These are phyloP conservation scores for Myrmophylax atrothorax DNA, from an alignment of 2,113 vertebrate species.

Conservation along the genomic window DNA sequence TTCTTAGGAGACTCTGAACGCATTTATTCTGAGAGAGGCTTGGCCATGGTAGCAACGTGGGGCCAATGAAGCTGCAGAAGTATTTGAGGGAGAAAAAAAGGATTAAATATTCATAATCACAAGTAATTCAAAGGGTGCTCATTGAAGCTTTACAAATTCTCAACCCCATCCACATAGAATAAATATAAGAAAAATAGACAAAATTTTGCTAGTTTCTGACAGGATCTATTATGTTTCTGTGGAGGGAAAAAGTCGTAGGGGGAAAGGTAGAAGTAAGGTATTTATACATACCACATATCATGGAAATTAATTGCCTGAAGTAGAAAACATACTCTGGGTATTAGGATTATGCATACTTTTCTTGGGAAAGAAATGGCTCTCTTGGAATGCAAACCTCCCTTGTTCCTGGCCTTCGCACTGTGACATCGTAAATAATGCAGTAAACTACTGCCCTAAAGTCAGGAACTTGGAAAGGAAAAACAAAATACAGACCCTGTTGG, in stretches of 20 bases:
- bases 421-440: neutral
- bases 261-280: neutral
- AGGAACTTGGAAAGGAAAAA: neutral
- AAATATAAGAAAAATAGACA: neutral
- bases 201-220: neutral
- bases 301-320: neutral
- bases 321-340: neutral
- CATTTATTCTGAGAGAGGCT: neutral
- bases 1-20: neutral
- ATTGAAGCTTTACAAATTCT: neutral
- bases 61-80: neutral
- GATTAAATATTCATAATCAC: neutral
- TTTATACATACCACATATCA: neutral
- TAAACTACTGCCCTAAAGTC: neutral
- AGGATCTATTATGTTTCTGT: neutral
- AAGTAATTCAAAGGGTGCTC: neutral
- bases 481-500: neutral
- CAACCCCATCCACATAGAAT: neutral
- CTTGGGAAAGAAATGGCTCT: constrained; percentile 24
- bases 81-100: neutral
- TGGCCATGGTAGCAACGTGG: neutral
- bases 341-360: constrained; percentile 3
- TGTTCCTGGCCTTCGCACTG: neutral
- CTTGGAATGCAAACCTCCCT: constrained; percentile 34
- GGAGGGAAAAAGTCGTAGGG: neutral